A percentile compares a stretch with the other conserved stretches of the same genome.
phyloP scores from a whole-genome alignment of 2,113 vertebrate species.

The Nematolebias whitei region DNA sequence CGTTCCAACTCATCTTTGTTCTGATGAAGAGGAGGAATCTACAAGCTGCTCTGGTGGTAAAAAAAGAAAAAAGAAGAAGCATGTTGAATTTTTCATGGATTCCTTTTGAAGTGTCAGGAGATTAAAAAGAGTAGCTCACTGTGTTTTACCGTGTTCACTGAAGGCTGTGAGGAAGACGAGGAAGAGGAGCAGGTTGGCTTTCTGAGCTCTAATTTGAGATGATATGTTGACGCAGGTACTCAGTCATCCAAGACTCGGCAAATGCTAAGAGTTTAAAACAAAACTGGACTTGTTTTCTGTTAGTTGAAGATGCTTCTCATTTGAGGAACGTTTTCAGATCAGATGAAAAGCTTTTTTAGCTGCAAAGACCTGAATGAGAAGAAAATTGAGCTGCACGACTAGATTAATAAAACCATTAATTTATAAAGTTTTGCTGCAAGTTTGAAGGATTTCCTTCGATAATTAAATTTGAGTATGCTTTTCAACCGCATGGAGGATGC shows the following conservation, averaged over 20 bases:
- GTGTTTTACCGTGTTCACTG: conserved; percentile 49
- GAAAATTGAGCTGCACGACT: background rate
- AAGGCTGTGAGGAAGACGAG: conserved; percentile 14
- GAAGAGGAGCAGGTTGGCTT: conserved; percentile 19
- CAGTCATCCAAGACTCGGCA: no score
- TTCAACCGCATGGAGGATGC: background rate
- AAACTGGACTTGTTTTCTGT: no score
- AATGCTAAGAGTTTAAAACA: no score
- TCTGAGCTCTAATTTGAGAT: background rate
- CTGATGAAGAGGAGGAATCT: conserved; percentile 32
- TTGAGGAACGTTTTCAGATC: no score
- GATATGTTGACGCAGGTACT: no score
- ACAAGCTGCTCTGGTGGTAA: conserved; percentile 45
- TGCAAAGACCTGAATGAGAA: background rate
- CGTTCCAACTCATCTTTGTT: conserved; percentile 10
- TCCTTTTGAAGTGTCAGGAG: conserved; percentile 72
- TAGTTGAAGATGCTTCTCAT: no score
- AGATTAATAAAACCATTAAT: background rate
- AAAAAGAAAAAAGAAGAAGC: conserved; percentile 38
- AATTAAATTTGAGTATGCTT: no score
- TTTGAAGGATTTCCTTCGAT: conserved; percentile 4
- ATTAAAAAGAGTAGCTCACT: conserved; percentile 56
- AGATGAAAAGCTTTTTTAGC: no score
- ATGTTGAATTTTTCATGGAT: conserved; percentile 65
- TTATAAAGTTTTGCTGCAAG: background rate